Conservation (phyloP, 2,797 vertebrate genomes). For the Takifugu rubripes region DNA sequence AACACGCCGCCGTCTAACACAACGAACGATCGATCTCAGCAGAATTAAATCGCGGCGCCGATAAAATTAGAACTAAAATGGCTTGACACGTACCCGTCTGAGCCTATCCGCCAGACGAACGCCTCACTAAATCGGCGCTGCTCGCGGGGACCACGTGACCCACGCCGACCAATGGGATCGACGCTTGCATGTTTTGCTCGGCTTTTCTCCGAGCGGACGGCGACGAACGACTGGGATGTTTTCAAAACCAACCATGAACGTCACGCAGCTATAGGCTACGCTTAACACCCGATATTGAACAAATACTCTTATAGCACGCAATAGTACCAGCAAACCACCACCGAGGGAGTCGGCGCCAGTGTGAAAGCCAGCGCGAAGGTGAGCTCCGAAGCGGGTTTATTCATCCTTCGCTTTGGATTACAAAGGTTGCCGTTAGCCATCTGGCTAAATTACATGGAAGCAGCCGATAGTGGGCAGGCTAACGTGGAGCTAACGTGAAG, state of each 20-base stretch:
- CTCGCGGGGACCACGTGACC: conserved; percentile 62
- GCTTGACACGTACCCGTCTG: conserved; percentile 60
- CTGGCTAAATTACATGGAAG: conserved; percentile 49
- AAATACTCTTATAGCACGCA: conserved; percentile 45
- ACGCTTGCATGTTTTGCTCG: conserved; percentile 72
- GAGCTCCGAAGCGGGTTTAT: conserved; percentile 50
- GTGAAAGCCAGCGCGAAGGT: conserved; percentile 64
- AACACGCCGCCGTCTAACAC: conserved; percentile 1
- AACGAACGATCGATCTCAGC: not conserved
- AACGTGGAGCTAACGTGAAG: conserved; percentile 68
- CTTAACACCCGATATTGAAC: conserved; percentile 64
- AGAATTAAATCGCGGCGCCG: conserved; percentile 9
- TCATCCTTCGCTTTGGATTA: conserved; percentile 25
- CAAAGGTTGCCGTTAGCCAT: conserved; percentile 55
- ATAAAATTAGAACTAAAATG: conserved; percentile 32
- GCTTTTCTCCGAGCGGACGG: conserved; percentile 76
- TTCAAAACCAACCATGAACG: conserved; percentile 79
- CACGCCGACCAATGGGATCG: conserved; percentile 54
- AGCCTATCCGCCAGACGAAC: conserved; percentile 61
- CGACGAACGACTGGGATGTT: conserved; percentile 78
- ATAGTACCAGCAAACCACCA: conserved; percentile 25
- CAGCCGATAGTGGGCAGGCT: conserved; percentile 42
- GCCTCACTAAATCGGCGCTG: conserved; percentile 59
- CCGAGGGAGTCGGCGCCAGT: conserved; percentile 57
- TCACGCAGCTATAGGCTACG: conserved; percentile 72